Evolutionary conservation across 2,113 vertebrate genomes (phyloP), one percentile per base, ranked within the genome.

Genomic region (Prunella fulvescens): DNA sequence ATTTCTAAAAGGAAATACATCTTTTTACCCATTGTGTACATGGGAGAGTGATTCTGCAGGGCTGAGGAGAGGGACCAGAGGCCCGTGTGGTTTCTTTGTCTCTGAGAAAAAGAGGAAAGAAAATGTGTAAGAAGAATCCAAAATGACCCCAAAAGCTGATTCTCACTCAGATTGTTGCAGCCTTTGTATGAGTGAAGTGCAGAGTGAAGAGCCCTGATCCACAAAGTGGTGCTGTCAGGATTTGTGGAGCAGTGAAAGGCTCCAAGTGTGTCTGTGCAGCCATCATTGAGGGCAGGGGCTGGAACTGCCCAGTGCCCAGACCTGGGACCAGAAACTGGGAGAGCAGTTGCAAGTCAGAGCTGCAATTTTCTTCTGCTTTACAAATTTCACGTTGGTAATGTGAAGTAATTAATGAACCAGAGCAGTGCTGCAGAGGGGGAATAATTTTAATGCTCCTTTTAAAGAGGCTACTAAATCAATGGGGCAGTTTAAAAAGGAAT

Each of bases 401-500:
- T 81, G 91, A 84, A 64, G 93, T 86, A 92, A 96, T 95, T 95
- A 97, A 97, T 82, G 95, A 95, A 72, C 31, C 86, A 69, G 69
- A 92, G 73, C 83, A 79, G 61, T 40, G 81, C 77, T 88, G 70
- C 72, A 92, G 81, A 92, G 76, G 70, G 93, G 72, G 62, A 80
- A 85, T 95, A 64, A 88, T 91, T 91, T 92, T 92, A 82, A 88
- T 81, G 86, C 51, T 81, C 37, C 64, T 87, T 91, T 89, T 88
- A 95, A 96, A 87, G 89, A 79, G 1, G 19, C 86, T 81, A 89
- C 94, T 97, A 95, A 95, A 95, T 95, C 96, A 96, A 81, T 72
- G 83, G 95, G 93, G 86, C 95, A 92, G 65, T 84, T 96, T 78
- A 90, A 76, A 83, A 80, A 84, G 94, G 72, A 95, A 90, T 57